phyloP scores from a whole-genome alignment of 2,113 vertebrate species.

The Chionomys nivalis region DNA sequence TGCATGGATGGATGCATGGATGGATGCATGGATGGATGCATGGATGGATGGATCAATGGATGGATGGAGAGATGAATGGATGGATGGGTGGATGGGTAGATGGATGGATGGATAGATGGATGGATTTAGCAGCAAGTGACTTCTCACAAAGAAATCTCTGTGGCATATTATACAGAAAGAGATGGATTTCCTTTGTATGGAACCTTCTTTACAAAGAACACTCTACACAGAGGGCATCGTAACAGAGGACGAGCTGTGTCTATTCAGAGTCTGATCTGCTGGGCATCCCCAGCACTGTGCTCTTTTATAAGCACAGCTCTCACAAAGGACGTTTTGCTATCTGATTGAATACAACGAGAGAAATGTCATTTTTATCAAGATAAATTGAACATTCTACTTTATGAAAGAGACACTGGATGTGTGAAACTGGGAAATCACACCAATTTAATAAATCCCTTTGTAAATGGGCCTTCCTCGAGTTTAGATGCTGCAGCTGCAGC shows the following conservation, averaged over 20 bases:
- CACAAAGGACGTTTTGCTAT: conserved; percentile 52
- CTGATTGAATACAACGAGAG: conserved; percentile 16
- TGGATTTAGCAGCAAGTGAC: background rate
- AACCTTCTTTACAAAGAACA: background rate
- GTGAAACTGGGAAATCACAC: conserved; percentile 61
- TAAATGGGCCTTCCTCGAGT: conserved; percentile 61
- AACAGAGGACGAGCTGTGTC: background rate
- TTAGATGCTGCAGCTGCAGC: conserved; percentile 76
- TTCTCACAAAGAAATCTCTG: background rate
- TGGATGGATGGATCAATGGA: too few species aligned
- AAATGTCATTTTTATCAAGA: conserved; percentile 64
- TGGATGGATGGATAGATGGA: background rate
- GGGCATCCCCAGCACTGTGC: background rate
- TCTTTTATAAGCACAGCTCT: conserved; percentile 39
- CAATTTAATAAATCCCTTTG: conserved; percentile 72
- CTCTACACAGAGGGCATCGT: background rate
- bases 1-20: accelerated
- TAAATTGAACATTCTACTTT: conserved; percentile 69
- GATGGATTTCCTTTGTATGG: background rate
- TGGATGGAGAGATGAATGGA: too few species aligned
- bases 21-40: too few species aligned
- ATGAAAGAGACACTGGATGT: conserved; percentile 62
- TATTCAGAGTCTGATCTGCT: background rate
- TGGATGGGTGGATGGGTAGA: background rate
- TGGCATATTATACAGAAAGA: background rate